Base-by-base conservation (phyloP, 2,888 invertebrate genomes). In the Venustoraphidia nigricollis region DNA sequence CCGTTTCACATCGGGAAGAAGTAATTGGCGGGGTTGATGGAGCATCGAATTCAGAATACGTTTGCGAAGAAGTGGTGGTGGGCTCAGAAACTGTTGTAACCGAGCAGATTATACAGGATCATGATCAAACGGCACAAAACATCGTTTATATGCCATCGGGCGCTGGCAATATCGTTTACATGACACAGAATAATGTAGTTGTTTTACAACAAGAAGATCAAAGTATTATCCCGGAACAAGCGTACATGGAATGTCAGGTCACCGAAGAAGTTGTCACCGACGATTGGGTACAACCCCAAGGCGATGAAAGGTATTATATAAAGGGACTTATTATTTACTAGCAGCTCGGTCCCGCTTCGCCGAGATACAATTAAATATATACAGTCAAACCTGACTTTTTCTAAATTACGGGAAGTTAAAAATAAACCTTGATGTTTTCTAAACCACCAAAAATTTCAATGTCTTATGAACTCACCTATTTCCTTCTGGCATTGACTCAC, bases 181-280 rank as follows among this genome's bases (percentile, higher is more conserved):
- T 68, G 36, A 59, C 64, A 8, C 63, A 64, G 39, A 63, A 63
- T 42, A 63, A 66, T 49, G 62, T 68, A 34, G 56, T 67, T 41
- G 64, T 66, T 14, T 62, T 65, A 60, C 62, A 65, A 44, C 58
- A 59, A 45, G 50, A 57, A 48, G 46, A 52, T 10, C 55, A 55
- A 9, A 48, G 46, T 37, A 54, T 52, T 36, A 66, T 67, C 46
- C 67, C 69, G 60, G 69, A 71, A 52, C 64, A 68, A 2, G 63
- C 64, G 41, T 67, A 70, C 47, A 68, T 72, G 54, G 69, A 71
- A 40, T 67, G 69, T 42, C 67, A 67, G 51, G 83, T 85, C 42
- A 83, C 84, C 0, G 86, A 87, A 59, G 87, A 87, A 64, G 81
- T 88, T 1, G 82, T 88, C 11, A 81, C 86, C 0, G 87, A 87